Conservation (phyloP, 2,888 invertebrate genomes). For the Sarcophaga variegata region DNA sequence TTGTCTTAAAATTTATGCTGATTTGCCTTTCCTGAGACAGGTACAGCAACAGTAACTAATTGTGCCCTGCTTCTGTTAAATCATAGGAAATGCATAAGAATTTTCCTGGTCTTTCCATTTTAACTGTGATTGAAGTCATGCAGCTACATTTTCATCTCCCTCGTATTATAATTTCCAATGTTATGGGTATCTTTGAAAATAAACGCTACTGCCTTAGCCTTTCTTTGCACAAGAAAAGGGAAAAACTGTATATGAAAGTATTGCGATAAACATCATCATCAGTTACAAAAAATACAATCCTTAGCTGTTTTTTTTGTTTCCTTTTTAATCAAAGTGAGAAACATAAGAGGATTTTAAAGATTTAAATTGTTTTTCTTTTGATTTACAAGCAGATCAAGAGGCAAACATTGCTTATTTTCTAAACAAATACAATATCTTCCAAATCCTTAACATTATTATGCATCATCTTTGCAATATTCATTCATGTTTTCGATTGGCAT, state of each 20-base stretch:
- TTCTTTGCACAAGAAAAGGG: background rate
- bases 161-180: slow-evolving; percentile 50
- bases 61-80: slow-evolving; percentile 6
- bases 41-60: slow-evolving; percentile 56
- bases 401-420: slow-evolving; percentile 49
- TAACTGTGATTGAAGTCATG: no score
- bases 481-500: no score
- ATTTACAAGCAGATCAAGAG: slow-evolving; percentile 54
- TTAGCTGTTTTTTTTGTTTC: background rate
- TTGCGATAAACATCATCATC: slow-evolving; percentile 59
- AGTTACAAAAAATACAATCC: slow-evolving; percentile 33
- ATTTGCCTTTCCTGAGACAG: slow-evolving; percentile 48
- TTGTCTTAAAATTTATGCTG: slow-evolving; percentile 56
- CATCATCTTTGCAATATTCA: no score
- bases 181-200: slow-evolving; percentile 11
- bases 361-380: slow-evolving; percentile 64
- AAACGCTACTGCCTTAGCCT: background rate
- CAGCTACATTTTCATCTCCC: background rate
- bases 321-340: slow-evolving; percentile 63
- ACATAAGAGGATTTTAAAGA: slow-evolving; percentile 66
- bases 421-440: slow-evolving; percentile 24
- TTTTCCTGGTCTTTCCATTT: slow-evolving; percentile 19
- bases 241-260: slow-evolving; percentile 9
- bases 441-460: no score
- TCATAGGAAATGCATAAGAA: background rate